Evolutionary conservation across 2,797 vertebrate genomes (phyloP), one percentile per base, ranked within the genome.

Genomic region (Chaunax sp.): DNA sequence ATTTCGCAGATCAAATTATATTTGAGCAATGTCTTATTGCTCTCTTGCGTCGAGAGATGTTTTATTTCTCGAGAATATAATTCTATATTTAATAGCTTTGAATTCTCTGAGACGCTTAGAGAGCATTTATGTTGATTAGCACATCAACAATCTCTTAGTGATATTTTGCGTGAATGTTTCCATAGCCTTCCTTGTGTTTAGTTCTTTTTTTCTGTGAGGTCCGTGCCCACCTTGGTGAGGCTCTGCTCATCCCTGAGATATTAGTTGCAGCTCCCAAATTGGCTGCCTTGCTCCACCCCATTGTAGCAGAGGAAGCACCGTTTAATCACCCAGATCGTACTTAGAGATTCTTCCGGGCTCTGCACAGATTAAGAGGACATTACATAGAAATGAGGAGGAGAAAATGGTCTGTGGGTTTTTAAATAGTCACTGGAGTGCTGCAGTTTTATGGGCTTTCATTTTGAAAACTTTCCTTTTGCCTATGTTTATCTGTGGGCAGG

Each of bases 351-450:
- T 82, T 84, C 67, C 12, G 13, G 71, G 78, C 83, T 85, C 81
- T 81, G 68, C 70, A 56, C 74, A 82, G 72, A 85, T 88, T 79
- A 87, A 78, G 72, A 79, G 54, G 69, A 85, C 60, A 87, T 85
- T 83, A 87, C 67, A 64, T 55, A n/a, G 59, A 81, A 84, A 85
- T 61, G 65, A 81, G 60, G 41, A 54, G 50, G 54, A 82, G 72
- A 76, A 82, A 81, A 80, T 50, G 41, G 70, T 78, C 68, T 41
- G 33, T 26, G 60, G 65, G 51, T 64, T 85, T 77, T 82, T 78
- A 83, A 84, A 77, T 67, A 79, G 62, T 84, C 85, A 74, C 69
- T 23, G 35, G 71, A 81, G 72, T 69, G 50, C 47, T 5, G 35
- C 22, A 30, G 22, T 74, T 49, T 72, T 25, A 23, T 41, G 11